Base-by-base conservation (phyloP, 2,888 invertebrate species). In the Tachina fera region DNA sequence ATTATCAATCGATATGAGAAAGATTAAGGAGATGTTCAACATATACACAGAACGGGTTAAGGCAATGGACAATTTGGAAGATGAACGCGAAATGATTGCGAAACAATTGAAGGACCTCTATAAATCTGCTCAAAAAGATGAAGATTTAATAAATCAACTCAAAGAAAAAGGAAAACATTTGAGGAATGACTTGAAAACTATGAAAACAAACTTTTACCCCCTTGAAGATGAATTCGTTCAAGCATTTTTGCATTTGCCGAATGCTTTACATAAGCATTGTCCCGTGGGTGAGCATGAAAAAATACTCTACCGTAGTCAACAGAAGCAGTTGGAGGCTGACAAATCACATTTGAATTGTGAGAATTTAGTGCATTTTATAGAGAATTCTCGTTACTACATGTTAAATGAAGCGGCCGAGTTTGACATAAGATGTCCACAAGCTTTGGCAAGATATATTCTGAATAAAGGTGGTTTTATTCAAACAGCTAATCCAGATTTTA, bases 401-500 rank as follows among this genome's bases (percentile, higher is more conserved):
- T 90, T 92, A 96, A 94, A 95, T 22, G 95, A 96, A 83, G 96
- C 96, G 0, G 96, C 96, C 0, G 88, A 95, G 16, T 96, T 96
- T 90, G 97, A 97, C 92, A 92, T 96, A 11, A 89, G 94, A 14
- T 89, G 89, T 16, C 90, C 90, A 65, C 89, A 91, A 53, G 88
- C 90, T 3, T 82, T 92, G 56, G 86, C 89, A 0, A 91, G 92
- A 1, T 90, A 93, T 70, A 90, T 92, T 74, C 88, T 90, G 0
- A 92, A 93, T 31, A 91, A 94, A 1, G 92, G 94, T 9, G 91
- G 94, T n/a, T 96, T 95, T 90, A 90, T 94, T 0, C 95, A 95
- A 89, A 95, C 96, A 88, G 95, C 96, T 0, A 97, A 96, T 91
- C 94, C 97, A 0, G 97, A 97, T 92, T 97, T 97, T 93, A 94